Conservation (phyloP, 2,113 vertebrate species). For the Serilophus lunatus region DNA sequence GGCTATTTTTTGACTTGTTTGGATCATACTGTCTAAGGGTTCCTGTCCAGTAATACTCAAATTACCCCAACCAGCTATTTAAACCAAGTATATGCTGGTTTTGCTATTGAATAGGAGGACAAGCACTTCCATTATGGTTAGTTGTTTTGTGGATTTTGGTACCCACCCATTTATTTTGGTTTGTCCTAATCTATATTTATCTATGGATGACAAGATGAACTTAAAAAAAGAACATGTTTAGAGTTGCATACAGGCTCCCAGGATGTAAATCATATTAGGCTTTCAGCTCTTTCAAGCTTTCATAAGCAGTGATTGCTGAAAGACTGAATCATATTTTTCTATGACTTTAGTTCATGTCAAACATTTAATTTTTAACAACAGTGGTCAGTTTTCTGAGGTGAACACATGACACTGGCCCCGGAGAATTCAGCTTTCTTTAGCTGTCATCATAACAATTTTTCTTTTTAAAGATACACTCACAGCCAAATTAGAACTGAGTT, state of each 20-base stretch:
- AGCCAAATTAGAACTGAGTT: conserved; percentile 38
- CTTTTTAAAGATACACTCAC: conserved; percentile 11
- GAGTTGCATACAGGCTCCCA: conserved; percentile 63
- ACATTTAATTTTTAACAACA: conserved; percentile 58
- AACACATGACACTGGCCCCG: background rate
- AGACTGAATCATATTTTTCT: conserved; percentile 56
- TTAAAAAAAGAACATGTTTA: conserved; percentile 78
- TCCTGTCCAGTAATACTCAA: conserved; percentile 71
- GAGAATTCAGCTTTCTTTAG: conserved; percentile 47
- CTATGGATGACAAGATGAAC: conserved; percentile 82
- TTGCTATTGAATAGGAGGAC: conserved; percentile 78
- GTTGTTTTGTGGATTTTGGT: conserved; percentile 80
- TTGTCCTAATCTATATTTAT: conserved; percentile 91
- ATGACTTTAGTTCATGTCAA: conserved; percentile 41
- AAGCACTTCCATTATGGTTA: conserved; percentile 85
- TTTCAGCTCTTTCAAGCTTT: conserved; percentile 50
- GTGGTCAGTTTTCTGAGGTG: conserved; percentile 39
- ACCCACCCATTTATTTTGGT: conserved; percentile 90
- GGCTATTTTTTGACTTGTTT: conserved; percentile 87
- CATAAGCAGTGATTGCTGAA: conserved; percentile 44
- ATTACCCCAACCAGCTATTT: conserved; percentile 81
- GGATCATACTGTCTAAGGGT: conserved; percentile 70
- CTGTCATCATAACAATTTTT: conserved; percentile 37
- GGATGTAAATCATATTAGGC: conserved; percentile 62
- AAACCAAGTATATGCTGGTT: conserved; percentile 80